A percentile compares a stretch with the other conserved stretches of the same genome.
phyloP scores from a whole-genome alignment of 64 coral and sea anemone species.

The Stylophora pistillata region DNA sequence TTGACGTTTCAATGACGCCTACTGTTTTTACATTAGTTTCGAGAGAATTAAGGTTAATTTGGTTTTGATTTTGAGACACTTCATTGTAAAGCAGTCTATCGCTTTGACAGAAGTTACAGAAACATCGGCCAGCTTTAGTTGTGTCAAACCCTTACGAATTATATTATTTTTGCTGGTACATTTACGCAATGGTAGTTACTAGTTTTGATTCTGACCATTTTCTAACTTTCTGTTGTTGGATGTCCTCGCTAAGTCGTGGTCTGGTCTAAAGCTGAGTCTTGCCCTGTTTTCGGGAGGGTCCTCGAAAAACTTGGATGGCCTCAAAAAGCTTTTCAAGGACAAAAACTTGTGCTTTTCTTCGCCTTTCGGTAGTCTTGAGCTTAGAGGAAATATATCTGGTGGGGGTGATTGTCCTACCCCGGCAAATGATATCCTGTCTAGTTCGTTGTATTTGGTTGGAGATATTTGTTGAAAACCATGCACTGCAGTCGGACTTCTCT shows the following conservation, averaged over 20 bases:
- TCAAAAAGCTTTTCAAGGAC: slow-evolving; percentile 45
- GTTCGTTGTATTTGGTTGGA: slow-evolving; percentile 32
- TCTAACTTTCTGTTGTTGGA: background rate
- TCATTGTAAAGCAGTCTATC: too few relatives aligned
- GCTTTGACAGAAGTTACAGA: too few relatives aligned
- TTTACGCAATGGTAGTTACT: background rate
- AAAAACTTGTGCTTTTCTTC: slow-evolving; percentile 18
- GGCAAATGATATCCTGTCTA: slow-evolving; percentile 14
- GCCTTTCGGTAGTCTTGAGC: background rate
- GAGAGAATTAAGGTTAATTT: too few relatives aligned
- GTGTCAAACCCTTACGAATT: too few relatives aligned
- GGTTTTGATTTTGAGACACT: too few relatives aligned
- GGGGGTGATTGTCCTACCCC: slow-evolving; percentile 8
- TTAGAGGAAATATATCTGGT: slow-evolving; percentile 20
- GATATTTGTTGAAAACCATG: background rate
- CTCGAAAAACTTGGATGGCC: slow-evolving; percentile 30
- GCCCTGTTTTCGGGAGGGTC: slow-evolving; percentile 27
- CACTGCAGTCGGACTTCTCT: slow-evolving; percentile 20
- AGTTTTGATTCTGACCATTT: slow-evolving; percentile 8
- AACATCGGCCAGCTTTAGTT: too few relatives aligned
- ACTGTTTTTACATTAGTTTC: too few relatives aligned
- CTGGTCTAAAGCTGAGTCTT: background rate
- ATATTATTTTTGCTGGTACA: too few relatives aligned
- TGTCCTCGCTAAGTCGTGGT: background rate
- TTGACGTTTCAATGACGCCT: too few relatives aligned